Evolutionary conservation across 2,888 invertebrate species (phyloP).

Genomic region (Smittia sp.): DNA sequence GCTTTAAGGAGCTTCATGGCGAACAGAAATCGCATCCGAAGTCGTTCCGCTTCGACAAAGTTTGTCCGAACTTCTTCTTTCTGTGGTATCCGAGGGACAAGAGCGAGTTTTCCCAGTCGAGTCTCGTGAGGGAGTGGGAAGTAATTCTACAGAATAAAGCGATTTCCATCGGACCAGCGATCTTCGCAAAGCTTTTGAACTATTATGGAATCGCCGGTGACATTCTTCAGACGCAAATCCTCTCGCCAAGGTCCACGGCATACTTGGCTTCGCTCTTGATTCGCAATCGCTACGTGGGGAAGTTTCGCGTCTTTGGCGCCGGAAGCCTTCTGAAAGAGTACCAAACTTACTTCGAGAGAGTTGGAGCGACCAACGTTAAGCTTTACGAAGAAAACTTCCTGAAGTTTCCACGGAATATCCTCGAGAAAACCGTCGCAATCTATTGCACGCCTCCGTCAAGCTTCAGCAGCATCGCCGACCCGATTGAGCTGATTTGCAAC

Average conservation of each 20-base stretch:
- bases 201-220: constrained; percentile 65
- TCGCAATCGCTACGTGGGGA: constrained; percentile 28
- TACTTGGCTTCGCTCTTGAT: constrained; percentile 67
- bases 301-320: constrained; percentile 36
- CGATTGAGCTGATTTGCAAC: constrained; percentile 76
- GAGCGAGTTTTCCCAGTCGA: constrained; percentile 57
- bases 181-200: constrained; percentile 67
- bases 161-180: constrained; percentile 76
- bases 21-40: constrained; percentile 44
- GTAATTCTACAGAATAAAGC: constrained; percentile 72
- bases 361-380: constrained; percentile 64
- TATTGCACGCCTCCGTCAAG: constrained; percentile 78
- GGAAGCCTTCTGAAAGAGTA: constrained; percentile 56
- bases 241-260: constrained; percentile 74
- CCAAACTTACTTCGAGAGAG: constrained; percentile 63
- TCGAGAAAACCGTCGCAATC: constrained; percentile 63
- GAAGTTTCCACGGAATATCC: constrained; percentile 56
- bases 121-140: constrained; percentile 57
- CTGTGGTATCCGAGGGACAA: constrained; percentile 53
- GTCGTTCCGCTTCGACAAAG: constrained; percentile 52
- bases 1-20: constrained; percentile 44
- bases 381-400: constrained; percentile 56
- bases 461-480: constrained; percentile 74
- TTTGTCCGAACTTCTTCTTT: constrained; percentile 55
- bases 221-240: constrained; percentile 75